Evolutionary conservation across 2,888 invertebrate genomes (phyloP).

Genomic region (Scrobipalpa atriplicella): DNA sequence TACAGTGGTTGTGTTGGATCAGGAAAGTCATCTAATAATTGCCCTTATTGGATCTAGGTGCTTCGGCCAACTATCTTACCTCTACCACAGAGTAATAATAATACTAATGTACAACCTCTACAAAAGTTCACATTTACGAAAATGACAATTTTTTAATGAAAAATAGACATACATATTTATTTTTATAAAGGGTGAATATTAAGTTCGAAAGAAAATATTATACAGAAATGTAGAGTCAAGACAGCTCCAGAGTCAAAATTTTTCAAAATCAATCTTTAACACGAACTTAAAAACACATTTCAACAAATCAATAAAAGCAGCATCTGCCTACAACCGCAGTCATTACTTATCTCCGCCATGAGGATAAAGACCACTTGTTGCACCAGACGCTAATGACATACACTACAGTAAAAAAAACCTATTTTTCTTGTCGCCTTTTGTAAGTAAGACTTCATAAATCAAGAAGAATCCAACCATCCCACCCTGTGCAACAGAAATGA

Average conservation of each 20-base stretch:
- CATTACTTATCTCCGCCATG: slow-evolving; percentile 72
- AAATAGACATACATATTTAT: too few species aligned
- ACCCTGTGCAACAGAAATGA: slow-evolving; percentile 67
- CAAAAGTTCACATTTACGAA: too few species aligned
- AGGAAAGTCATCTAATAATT: too few species aligned
- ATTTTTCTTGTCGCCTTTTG: slow-evolving; percentile 22
- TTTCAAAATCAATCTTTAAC: background rate
- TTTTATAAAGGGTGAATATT: too few species aligned
- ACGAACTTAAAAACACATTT: slow-evolving; percentile 39
- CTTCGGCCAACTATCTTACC: too few species aligned
- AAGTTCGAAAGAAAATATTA: too few species aligned
- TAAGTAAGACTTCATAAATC: slow-evolving; percentile 60
- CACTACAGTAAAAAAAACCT: slow-evolving; percentile 35
- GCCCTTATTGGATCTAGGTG: too few species aligned
- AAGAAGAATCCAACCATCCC: slow-evolving; percentile 54
- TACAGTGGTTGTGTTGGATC: too few species aligned
- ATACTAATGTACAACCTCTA: too few species aligned
- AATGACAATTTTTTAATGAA: too few species aligned
- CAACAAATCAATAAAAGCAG: slow-evolving; percentile 63
- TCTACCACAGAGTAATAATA: too few species aligned
- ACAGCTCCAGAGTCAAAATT: background rate
- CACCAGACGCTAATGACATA: slow-evolving; percentile 52
- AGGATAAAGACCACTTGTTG: slow-evolving; percentile 66
- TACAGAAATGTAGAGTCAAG: background rate
- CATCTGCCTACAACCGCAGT: slow-evolving; percentile 50